Conservation (phyloP, 2,888 invertebrate species). For the Torymus aiolomorphi region DNA sequence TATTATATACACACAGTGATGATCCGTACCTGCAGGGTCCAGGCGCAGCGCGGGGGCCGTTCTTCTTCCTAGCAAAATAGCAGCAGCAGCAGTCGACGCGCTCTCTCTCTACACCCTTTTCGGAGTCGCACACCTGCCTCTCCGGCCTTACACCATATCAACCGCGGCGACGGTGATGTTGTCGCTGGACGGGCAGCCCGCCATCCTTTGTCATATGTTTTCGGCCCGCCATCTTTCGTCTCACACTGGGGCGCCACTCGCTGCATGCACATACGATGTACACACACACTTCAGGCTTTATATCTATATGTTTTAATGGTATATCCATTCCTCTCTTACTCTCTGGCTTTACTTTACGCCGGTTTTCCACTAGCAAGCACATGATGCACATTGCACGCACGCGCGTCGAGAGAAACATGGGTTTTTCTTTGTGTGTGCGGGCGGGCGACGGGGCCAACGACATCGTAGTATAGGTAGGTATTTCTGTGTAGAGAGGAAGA, state of each 20-base stretch:
- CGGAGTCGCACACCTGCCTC: background rate
- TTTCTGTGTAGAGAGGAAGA: too few species aligned
- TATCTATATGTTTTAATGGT: too few species aligned
- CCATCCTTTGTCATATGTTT: conserved; percentile 75
- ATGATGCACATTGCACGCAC: too few species aligned
- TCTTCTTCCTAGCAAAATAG: background rate
- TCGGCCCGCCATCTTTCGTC: conserved; percentile 70
- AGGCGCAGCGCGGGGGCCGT: conserved; percentile 13
- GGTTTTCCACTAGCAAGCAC: background rate
- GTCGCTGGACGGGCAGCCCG: conserved; percentile 60
- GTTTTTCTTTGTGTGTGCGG: background rate
- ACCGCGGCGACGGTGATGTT: background rate
- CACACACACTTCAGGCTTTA: too few species aligned
- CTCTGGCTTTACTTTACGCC: too few species aligned
- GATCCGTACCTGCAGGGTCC: conserved; percentile 41
- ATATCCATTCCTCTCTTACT: too few species aligned
- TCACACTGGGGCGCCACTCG: too few species aligned
- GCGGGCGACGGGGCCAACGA: too few species aligned
- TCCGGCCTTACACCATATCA: background rate
- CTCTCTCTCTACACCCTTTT: background rate
- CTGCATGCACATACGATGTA: too few species aligned
- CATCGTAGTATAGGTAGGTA: too few species aligned
- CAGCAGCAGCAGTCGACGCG: background rate
- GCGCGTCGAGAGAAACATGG: background rate
- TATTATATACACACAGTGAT: too few species aligned